A percentile compares a stretch with the other conserved stretches of the same genome.
Conservation (phyloP, 2,113 vertebrate species). For the Mungos mungo region DNA sequence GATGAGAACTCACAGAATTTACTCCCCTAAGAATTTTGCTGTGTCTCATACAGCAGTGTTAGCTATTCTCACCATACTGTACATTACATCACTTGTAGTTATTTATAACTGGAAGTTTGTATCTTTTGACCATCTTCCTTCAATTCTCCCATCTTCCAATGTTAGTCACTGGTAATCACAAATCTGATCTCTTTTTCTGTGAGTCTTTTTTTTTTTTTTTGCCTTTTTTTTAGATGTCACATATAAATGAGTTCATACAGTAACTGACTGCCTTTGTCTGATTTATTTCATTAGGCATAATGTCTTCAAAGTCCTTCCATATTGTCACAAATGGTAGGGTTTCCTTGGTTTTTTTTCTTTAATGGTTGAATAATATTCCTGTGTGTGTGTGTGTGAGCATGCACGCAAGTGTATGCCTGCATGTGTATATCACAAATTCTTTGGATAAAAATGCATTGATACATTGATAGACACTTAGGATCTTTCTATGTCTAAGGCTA, state of each 20-base stretch:
- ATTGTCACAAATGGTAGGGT: neutral
- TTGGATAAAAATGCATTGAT: neutral
- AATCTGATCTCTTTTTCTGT: neutral
- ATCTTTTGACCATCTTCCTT: neutral
- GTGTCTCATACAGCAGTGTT: neutral
- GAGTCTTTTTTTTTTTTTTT: neutral
- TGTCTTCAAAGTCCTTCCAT: neutral
- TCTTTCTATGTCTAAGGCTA: neutral
- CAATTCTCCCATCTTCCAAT: neutral
- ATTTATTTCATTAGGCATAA: neutral
- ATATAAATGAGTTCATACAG: neutral
- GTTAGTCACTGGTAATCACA: neutral
- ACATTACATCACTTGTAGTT: neutral
- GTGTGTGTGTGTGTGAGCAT: neutral
- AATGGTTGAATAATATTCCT: neutral
- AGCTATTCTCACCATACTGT: neutral
- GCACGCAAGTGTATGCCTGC: neutral
- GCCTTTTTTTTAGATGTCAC: neutral
- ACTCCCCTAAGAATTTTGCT: neutral
- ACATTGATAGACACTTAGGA: too few species aligned
- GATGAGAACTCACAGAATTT: neutral
- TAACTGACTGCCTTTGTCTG: neutral
- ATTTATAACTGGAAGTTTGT: neutral
- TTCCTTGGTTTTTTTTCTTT: neutral
- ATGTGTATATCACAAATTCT: neutral